Evolutionary conservation across 2,888 invertebrate species (phyloP), one percentile per base, ranked within the genome.

Genomic region (Phyllotreta cruciferae): DNA sequence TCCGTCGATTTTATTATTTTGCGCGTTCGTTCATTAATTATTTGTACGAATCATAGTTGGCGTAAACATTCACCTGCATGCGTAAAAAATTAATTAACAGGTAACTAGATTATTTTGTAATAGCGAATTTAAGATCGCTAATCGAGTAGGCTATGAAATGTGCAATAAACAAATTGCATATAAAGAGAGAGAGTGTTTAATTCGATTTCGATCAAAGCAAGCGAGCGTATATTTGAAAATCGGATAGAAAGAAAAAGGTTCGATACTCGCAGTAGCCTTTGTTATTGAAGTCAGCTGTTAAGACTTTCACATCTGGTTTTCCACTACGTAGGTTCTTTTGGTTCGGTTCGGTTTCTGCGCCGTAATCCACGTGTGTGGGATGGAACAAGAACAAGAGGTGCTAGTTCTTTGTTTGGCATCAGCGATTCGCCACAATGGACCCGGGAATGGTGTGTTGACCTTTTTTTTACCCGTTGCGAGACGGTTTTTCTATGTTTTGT

Each of bases 201-300:
- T 24, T 24, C 24, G 24, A 24, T 24, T 24, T 24, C 24, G 24
- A 24, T 24, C 1, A 24, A 24, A 1, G 24, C 24, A 4, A 24
- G 24, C 24, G 24, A 24, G 24, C 24, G 24, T 24, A 37, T 37
- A 37, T 37, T 52, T 13, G 3, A 52, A 38, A 38, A 35, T 36
- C 0, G 1, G 11, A 41, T 42, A 60, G 62, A 70, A 71, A 65
- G 39, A 67, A 62, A 56, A 52, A 64, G 63, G 60, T 61, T 58
- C 57, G 63, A 39, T 41, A 41, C 54, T 64, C 14, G 53, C 62
- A 45, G n/a, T n/a, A n/a, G 55, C 69, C 78, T 80, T 81, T 81
- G 80, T 81, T 81, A 77, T 81, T 79, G 77, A 74, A 79, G 79
- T 81, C 81, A 81, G 81, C 81, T 81, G 81, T 81, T 81, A 49